These are phyloP conservation scores for Parasteatoda tepidariorum DNA, from an alignment of 1,140 invertebrate genomes.

Conservation along the genomic window DNA sequence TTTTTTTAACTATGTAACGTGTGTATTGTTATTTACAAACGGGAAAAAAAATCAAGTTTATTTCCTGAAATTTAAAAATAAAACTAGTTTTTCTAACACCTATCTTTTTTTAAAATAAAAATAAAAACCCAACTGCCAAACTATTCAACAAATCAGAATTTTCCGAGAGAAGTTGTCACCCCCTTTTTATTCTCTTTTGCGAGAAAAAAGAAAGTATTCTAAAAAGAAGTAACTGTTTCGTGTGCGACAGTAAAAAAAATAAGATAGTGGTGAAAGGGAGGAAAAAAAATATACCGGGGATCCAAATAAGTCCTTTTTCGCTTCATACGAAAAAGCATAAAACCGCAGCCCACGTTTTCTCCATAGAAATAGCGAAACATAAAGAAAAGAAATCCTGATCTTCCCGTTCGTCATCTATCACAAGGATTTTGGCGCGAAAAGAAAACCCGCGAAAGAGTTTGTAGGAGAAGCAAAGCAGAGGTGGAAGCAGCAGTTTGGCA, in stretches of 20 bases:
- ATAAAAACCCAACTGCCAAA: too few species aligned
- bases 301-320: constrained; percentile 37
- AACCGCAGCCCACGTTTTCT: constrained; percentile 21
- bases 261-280: neutral
- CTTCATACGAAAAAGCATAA: constrained; percentile 43
- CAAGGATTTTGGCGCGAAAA: constrained; percentile 31
- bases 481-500: constrained; percentile 55
- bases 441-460: constrained; percentile 35
- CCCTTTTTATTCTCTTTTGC: too few species aligned
- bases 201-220: neutral
- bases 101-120: too few species aligned
- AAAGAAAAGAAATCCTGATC: constrained; percentile 28
- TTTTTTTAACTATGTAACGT: too few species aligned
- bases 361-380: constrained; percentile 9
- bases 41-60: too few species aligned
- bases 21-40: too few species aligned
- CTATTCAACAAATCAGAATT: too few species aligned
- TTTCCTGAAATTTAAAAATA: too few species aligned
- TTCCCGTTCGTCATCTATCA: constrained; percentile 49
- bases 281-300: neutral
- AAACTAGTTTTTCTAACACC: too few species aligned
- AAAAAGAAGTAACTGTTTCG: neutral
- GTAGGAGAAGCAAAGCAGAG: constrained; percentile 53
- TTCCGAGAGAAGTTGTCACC: too few species aligned
- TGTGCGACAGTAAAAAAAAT: neutral